These are phyloP conservation scores for Perodicticus potto DNA, from an alignment of 2,797 vertebrate species.

Conservation along the genomic window DNA sequence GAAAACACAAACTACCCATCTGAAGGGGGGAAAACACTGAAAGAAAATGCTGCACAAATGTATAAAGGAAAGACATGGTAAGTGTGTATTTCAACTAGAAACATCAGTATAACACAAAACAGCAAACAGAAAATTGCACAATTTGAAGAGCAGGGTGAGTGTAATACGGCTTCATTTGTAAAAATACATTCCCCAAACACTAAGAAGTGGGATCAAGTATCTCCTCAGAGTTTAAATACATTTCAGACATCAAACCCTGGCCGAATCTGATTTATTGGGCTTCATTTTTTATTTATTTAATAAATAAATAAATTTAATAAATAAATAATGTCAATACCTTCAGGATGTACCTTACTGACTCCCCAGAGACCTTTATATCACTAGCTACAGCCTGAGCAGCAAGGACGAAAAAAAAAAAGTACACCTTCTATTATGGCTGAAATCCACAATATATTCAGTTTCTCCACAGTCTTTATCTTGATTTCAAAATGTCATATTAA, in stretches of 20 bases:
- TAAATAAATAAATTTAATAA: constrained; percentile 84
- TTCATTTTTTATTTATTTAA: constrained; percentile 81
- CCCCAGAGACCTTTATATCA: constrained; percentile 36
- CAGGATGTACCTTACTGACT: constrained; percentile 67
- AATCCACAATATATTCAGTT: constrained; percentile 48
- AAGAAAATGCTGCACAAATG: constrained; percentile 1
- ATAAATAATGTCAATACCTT: constrained; percentile 79
- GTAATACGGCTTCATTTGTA: background rate
- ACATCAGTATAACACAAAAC: background rate
- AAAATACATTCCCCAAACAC: constrained; percentile 45
- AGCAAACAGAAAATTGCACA: background rate
- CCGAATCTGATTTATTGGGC: constrained; percentile 67
- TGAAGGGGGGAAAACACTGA: background rate
- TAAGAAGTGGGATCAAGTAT: background rate
- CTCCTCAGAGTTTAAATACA: constrained; percentile 73
- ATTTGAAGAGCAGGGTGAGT: background rate
- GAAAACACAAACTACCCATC: background rate
- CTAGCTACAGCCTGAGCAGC: constrained; percentile 30
- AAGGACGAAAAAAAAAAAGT: background rate
- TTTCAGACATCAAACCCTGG: constrained; percentile 62
- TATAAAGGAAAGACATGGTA: background rate
- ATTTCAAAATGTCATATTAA: constrained; percentile 16
- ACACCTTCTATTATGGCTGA: background rate
- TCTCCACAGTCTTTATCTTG: constrained; percentile 35
- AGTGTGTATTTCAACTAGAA: background rate